Conservation (phyloP, 2,797 vertebrate species). For the Alosa sapidissima region DNA sequence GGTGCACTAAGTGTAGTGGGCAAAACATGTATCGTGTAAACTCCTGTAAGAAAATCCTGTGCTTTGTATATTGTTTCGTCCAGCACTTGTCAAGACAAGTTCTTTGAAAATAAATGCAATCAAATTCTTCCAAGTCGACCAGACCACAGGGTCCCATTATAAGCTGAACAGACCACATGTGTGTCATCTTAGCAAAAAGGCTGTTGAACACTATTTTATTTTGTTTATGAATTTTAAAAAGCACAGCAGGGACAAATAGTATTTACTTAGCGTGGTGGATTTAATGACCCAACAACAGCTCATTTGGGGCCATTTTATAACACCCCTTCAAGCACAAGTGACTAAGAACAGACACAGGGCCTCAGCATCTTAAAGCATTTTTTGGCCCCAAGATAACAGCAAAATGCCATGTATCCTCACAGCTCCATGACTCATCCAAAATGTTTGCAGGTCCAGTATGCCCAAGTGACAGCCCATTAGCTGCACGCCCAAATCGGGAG, state of each 20-base stretch:
- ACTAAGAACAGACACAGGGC: background rate
- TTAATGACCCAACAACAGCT: conserved; percentile 12
- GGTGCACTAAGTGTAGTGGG: background rate
- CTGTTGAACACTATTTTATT: background rate
- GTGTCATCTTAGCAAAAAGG: background rate
- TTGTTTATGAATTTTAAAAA: background rate
- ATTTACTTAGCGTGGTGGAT: background rate
- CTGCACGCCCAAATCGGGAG: background rate
- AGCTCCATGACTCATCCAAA: background rate
- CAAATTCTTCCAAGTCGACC: background rate
- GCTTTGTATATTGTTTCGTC: background rate
- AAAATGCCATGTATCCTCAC: background rate
- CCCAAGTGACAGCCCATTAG: background rate
- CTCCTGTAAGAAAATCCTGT: no score
- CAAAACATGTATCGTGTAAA: no score
- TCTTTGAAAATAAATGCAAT: background rate
- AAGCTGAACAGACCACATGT: background rate
- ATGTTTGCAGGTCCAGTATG: background rate
- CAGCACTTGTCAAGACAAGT: background rate
- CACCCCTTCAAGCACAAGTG: background rate
- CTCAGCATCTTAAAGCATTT: background rate
- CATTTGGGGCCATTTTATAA: background rate
- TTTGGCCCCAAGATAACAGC: background rate
- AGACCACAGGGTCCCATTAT: background rate
- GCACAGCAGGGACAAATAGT: background rate